Conservation (phyloP, 2,888 invertebrate genomes). For the Drosophila niveifrons region DNA sequence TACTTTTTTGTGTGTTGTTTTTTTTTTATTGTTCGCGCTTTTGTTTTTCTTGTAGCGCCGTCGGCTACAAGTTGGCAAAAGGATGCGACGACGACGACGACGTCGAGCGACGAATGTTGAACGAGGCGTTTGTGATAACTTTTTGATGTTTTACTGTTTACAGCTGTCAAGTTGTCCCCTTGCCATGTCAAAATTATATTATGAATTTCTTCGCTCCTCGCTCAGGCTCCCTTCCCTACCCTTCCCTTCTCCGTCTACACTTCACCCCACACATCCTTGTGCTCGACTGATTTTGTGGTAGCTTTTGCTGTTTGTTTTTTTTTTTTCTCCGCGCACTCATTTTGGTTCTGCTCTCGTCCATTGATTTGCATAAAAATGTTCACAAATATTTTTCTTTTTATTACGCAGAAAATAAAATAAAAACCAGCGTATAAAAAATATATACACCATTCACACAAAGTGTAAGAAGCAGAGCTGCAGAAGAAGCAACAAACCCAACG, state of each 20-base stretch:
- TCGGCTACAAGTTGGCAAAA: slow-evolving; percentile 43
- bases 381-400: slow-evolving; percentile 71
- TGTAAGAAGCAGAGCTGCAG: slow-evolving; percentile 13
- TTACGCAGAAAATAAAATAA: slow-evolving; percentile 38
- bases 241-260: not conserved
- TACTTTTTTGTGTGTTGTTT: not conserved
- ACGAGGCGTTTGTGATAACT: slow-evolving; percentile 68
- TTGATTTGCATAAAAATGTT: slow-evolving; percentile 77
- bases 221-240: not conserved
- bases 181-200: slow-evolving; percentile 73
- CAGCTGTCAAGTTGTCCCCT: slow-evolving; percentile 73
- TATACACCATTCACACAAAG: slow-evolving; percentile 1
- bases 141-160: slow-evolving; percentile 79
- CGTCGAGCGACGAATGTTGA: slow-evolving; percentile 12
- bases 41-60: slow-evolving; percentile 60
- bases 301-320: slow-evolving; percentile 19
- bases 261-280: not conserved
- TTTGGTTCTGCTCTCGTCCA: slow-evolving; percentile 31
- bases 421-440: slow-evolving; percentile 20
- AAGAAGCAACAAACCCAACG: slow-evolving; percentile 35
- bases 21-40: slow-evolving; percentile 55
- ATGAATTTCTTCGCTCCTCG: slow-evolving; percentile 50
- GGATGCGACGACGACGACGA: slow-evolving; percentile 22
- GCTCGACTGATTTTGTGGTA: slow-evolving; percentile 35
- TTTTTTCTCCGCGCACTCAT: slow-evolving; percentile 29